Evolutionary conservation across 2,888 invertebrate genomes (phyloP).

Genomic region (Hirtodrosophila confusa): DNA sequence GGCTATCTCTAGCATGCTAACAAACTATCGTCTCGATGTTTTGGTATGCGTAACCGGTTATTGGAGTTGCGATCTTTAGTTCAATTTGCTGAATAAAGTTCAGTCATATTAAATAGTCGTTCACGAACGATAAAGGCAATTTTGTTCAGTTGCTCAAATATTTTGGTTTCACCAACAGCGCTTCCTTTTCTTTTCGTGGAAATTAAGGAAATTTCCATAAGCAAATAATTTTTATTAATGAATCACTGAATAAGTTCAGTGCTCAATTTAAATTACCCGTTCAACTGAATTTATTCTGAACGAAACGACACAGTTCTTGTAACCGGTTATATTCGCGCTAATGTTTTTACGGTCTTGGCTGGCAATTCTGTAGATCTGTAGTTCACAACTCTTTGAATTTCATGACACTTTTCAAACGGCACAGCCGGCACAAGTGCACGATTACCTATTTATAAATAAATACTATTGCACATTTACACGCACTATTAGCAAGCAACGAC

Average conservation of each 20-base stretch:
- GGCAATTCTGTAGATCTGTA: slow-evolving; percentile 37
- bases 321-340: slow-evolving; percentile 46
- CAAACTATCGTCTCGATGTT: slow-evolving; percentile 51
- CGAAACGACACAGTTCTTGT: too few relatives aligned
- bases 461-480: slow-evolving; percentile 55
- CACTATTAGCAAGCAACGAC: slow-evolving; percentile 30
- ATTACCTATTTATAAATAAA: slow-evolving; percentile 32
- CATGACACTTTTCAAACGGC: neutral
- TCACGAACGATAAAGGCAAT: too few relatives aligned
- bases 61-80: slow-evolving; percentile 1
- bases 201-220: too few relatives aligned
- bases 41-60: slow-evolving; percentile 61
- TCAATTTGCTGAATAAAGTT: too few relatives aligned
- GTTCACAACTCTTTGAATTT: slow-evolving; percentile 14
- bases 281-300: too few relatives aligned
- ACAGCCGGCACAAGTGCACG: slow-evolving; percentile 3
- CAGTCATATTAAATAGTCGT: too few relatives aligned
- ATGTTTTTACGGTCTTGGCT: slow-evolving; percentile 22
- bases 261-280: too few relatives aligned
- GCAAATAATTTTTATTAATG: too few relatives aligned
- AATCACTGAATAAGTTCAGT: too few relatives aligned
- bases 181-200: too few relatives aligned
- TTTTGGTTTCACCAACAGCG: too few relatives aligned
- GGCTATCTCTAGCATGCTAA: slow-evolving; percentile 53
- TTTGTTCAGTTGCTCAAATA: too few relatives aligned